Conservation (phyloP, 1,140 invertebrate genomes). For the Archegozetes longisetosus region DNA sequence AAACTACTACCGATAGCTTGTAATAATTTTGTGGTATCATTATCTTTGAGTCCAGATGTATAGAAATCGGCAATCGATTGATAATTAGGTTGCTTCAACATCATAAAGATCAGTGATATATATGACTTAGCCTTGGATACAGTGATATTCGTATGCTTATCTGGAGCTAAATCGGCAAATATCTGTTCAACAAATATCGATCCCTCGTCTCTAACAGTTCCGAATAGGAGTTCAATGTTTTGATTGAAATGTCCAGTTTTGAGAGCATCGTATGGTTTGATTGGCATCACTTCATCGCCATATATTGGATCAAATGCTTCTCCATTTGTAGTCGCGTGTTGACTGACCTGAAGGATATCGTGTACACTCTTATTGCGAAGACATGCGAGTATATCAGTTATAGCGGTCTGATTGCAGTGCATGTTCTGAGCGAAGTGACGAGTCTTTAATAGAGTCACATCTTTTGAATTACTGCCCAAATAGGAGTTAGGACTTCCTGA, state of each 20-base stretch:
- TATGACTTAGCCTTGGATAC: background rate
- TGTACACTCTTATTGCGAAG: background rate
- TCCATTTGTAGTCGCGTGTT: background rate
- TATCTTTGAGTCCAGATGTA: background rate
- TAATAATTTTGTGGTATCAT: background rate
- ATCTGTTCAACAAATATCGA: conserved; percentile 2
- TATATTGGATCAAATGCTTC: background rate
- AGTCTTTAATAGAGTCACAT: conserved; percentile 37
- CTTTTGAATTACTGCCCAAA: conserved; percentile 34
- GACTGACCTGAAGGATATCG: background rate
- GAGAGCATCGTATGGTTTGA: conserved; percentile 2
- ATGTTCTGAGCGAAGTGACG: background rate
- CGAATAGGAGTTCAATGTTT: conserved; percentile 4
- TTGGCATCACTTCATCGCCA: conserved; percentile 6
- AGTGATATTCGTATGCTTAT: conserved; percentile 3
- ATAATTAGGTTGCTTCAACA: background rate
- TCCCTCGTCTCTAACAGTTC: conserved; percentile 1
- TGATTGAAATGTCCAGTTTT: conserved; percentile 1
- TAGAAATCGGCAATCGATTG: conserved; percentile 4
- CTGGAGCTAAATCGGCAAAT: background rate
- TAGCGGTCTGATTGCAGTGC: background rate
- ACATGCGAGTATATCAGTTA: conserved; percentile 1
- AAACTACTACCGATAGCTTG: background rate
- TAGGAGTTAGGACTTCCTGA: conserved; percentile 1
- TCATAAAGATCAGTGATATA: background rate